Conservation (phyloP, 1,140 invertebrate species). For the Melipona quadrifasciata region DNA sequence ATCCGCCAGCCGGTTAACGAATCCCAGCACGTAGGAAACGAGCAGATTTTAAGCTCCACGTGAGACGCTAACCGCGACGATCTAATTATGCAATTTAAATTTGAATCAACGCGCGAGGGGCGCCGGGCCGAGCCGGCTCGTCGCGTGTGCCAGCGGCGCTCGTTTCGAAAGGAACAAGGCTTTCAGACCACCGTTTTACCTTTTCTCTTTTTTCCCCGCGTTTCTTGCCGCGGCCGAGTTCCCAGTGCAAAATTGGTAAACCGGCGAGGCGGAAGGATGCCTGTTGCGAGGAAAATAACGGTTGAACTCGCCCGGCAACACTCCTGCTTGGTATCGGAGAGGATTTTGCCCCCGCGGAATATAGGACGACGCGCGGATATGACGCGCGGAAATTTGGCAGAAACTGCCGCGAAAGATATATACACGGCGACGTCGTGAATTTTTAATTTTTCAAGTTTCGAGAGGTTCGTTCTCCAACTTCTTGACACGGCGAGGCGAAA, state of each 20-base stretch:
- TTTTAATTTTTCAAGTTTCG: no score
- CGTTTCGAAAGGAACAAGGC: not conserved
- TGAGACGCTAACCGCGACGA: constrained; percentile 52
- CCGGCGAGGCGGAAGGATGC: not conserved
- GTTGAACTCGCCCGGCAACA: not conserved
- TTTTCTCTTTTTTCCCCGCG: not conserved
- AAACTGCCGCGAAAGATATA: not conserved
- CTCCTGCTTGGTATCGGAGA: not conserved
- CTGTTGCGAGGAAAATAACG: not conserved
- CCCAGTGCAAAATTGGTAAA: constrained; percentile 1
- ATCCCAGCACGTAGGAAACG: constrained; percentile 47
- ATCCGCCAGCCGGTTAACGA: constrained; percentile 31
- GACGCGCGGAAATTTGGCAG: not conserved
- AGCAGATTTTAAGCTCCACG: constrained; percentile 50
- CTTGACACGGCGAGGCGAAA: not conserved
- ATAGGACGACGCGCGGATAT: not conserved
- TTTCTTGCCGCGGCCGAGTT: not conserved
- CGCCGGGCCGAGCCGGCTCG: not conserved
- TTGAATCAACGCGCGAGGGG: constrained; percentile 54
- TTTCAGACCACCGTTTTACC: not conserved
- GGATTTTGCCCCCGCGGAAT: not conserved
- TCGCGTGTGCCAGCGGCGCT: not conserved
- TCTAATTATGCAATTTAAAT: constrained; percentile 70
- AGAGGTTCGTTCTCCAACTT: no score
- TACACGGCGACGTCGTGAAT: not conserved